Evolutionary conservation across 2,888 invertebrate genomes (phyloP), one percentile per base, ranked within the genome.

Genomic region (Parelbella ahira): DNA sequence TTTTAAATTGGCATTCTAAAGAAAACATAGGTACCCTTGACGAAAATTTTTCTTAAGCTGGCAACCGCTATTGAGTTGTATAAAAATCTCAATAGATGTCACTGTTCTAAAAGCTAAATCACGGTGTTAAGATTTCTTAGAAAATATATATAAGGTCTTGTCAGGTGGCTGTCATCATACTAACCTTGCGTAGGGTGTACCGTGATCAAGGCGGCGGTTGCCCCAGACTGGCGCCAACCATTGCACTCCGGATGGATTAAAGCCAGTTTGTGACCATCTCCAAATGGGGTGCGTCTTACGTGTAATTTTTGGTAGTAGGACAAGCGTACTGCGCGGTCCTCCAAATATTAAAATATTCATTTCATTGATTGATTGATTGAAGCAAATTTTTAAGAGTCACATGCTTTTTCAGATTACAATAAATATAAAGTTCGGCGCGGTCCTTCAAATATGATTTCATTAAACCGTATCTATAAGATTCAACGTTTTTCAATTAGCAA

Each of bases 151-250:
- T 60, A 77, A 58, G 50, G 41, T 18, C 9, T 1, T 18, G 30
- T n/a, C 2, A 9, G 1, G 3, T 1, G 1, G 0, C 0, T 0
- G 0, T 0, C 1, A 27, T 7, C 77, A 88, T 88, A 90, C 92
- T 92, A 92, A 92, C 92, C 92, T 92, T 90, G 91, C 92, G 91
- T 83, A 91, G 91, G 89, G 91, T 89, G 81, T 78, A 91, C 90
- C 90, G 89, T 89, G 92, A 93, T 92, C 92, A 91, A 0, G 77
- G 71, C 89, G 90, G 89, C 89, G 89, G 89, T 88, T 89, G 89
- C 90, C 84, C 87, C 89, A 73, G 89, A 76, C 69, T 68, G 90
- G 90, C 89, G 76, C 89, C 89, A 68, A 75, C 78, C 92, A 91
- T 92, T 92, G 92, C 92, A 92, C 91, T 68, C 51, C 68, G 91